Evolutionary conservation across 1,140 invertebrate species (phyloP), one percentile per base, ranked within the genome.

Genomic region (Trichogramma pretiosum): DNA sequence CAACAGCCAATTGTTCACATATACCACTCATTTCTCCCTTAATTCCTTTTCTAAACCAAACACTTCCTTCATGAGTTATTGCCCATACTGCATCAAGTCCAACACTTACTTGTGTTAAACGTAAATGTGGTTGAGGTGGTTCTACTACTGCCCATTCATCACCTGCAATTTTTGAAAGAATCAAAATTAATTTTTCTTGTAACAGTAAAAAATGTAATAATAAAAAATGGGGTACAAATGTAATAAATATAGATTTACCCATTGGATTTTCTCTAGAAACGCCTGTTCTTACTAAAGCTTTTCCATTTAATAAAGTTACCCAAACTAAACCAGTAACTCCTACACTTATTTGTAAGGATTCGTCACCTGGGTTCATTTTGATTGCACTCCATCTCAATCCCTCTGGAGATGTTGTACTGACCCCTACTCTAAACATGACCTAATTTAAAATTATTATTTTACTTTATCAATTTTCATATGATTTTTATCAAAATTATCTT

Each of bases 21-120:
- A 79, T 68, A 16, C 79, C 82, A 22, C 81, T 74, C 48, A 75
- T 75, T 58, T 81, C 81, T 5, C 83, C 81, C 63, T 82, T 81
- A 18, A 93, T 78, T 19, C 89, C 89, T 68, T 89, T 84, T 54
- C 89, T 75, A 63, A 92, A 93, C 89, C 89, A 93, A n/a, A 92
- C 85, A 60, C 81, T 80, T 46, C 83, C 80, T 62, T 91, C 84
- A 58, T 85, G 82, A 37, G 84, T 86, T 7, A 93, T 70, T 50
- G 84, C 88, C 92, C 92, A 95, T 7, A 93, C 85, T 3, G 82
- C 75, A 74, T 87, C 81, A n/a, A 75, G 77, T 4, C 92, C 91
- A 16, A 93, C 85, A 46, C 87, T 84, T 5, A 94, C 71, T 66
- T 89, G 84, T 28, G 76, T 65, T 10, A 94, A 74, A 64, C 78